A percentile compares a stretch with the other conserved stretches of the same genome.
phyloP scores from a whole-genome alignment of 1,140 invertebrate genomes.

The Dendroctonus ponderosae region DNA sequence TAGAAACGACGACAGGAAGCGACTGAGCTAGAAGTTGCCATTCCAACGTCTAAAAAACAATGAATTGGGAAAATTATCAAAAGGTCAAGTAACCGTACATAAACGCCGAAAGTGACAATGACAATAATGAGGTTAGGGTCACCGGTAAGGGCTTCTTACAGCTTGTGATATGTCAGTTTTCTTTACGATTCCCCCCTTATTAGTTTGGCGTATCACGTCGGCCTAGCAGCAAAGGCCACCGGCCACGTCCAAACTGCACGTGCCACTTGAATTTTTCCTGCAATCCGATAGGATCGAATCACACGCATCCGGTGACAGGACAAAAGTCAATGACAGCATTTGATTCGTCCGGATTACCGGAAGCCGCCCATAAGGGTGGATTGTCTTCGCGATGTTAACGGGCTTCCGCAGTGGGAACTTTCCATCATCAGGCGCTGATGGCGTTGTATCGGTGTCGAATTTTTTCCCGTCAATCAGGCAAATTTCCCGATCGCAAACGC shows the following conservation, averaged over 20 bases:
- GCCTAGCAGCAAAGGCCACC: conserved; percentile 1
- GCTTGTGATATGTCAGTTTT: no score
- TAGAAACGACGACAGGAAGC: no score
- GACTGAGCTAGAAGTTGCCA: no score
- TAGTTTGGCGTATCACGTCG: conserved; percentile 8
- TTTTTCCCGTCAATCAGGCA: conserved; percentile 34
- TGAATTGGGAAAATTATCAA: no score
- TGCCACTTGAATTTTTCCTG: not conserved
- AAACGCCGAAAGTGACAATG: no score
- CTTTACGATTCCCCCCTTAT: no score
- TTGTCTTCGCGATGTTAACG: not conserved
- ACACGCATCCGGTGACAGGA: not conserved
- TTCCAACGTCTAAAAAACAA: no score
- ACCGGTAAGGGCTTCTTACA: no score
- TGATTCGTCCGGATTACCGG: not conserved
- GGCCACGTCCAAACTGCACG: conserved; percentile 4
- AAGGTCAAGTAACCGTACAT: no score
- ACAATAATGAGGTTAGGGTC: no score
- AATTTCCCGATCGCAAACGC: conserved; percentile 25
- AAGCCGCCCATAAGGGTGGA: not conserved
- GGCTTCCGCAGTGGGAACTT: not conserved
- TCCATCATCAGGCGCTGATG: conserved; percentile 18
- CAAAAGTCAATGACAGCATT: not conserved
- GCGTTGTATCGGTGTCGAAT: conserved; percentile 4
- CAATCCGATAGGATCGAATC: no score